Percentiles rank a stretch among this genome's conserved stretches.
Evolutionary conservation across 2,113 vertebrate species (phyloP).

Genomic region (Paramisgurnus dabryanus): DNA sequence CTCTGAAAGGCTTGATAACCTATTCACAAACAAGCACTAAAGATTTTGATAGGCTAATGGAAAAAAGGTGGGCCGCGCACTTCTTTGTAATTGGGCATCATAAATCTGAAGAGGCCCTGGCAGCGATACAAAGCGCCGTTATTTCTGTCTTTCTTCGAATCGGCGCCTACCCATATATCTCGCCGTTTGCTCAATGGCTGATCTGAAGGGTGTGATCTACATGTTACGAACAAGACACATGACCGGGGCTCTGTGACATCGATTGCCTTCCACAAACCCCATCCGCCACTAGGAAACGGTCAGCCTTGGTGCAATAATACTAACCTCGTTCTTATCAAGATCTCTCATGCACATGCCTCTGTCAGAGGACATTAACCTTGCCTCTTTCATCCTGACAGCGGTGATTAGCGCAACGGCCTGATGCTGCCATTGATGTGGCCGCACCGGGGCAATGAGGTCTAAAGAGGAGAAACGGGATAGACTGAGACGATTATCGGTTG

Average conservation of each 20-base stretch:
- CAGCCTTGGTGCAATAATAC: constrained; percentile 72
- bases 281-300: constrained; percentile 73
- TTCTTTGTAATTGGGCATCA: constrained; percentile 81
- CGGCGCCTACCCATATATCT: constrained; percentile 83
- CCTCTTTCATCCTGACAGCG: constrained; percentile 80
- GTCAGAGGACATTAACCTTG: constrained; percentile 84
- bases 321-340: constrained; percentile 80
- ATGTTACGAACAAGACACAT: constrained; percentile 80
- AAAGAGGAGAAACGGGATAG: constrained; percentile 68
- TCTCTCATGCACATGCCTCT: constrained; percentile 77
- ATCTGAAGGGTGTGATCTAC: constrained; percentile 84
- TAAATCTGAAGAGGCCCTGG: constrained; percentile 87
- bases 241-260: constrained; percentile 72
- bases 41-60: constrained; percentile 85
- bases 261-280: constrained; percentile 76
- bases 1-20: constrained; percentile 73
- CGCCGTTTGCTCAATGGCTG: constrained; percentile 80
- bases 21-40: constrained; percentile 77
- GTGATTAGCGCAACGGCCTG: constrained; percentile 83
- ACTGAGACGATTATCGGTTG: constrained; percentile 76
- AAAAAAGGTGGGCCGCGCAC: constrained; percentile 74
- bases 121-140: constrained; percentile 81
- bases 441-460: constrained; percentile 57
- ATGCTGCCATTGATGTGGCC: constrained; percentile 77
- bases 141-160: constrained; percentile 73